These are phyloP conservation scores for Eupeodes latifasciatus DNA, from an alignment of 2,888 invertebrate species.

Conservation along the genomic window DNA sequence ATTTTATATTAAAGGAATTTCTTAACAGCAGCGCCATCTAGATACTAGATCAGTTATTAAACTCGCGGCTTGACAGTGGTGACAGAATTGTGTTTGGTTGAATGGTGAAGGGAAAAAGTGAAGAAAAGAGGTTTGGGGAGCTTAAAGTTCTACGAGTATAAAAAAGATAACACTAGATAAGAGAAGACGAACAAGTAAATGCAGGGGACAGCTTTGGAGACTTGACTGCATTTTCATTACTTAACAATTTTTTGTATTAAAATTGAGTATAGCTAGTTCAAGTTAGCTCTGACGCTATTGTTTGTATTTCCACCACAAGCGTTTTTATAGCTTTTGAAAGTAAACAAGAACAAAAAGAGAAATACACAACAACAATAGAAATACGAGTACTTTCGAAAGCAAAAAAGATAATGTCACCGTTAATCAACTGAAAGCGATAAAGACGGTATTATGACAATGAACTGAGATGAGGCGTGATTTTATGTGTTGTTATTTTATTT, in stretches of 20 bases:
- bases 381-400: background rate
- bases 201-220: background rate
- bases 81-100: conserved; percentile 6
- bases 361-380: background rate
- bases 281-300: conserved; percentile 13
- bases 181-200: background rate
- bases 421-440: conserved; percentile 46
- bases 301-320: conserved; percentile 1
- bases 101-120: too few species aligned
- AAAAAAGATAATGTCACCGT: conserved; percentile 42
- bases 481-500: background rate
- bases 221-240: conserved; percentile 57
- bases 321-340: background rate
- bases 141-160: background rate
- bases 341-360: background rate
- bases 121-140: background rate
- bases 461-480: conserved; percentile 4
- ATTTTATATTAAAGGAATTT: conserved; percentile 62
- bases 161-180: background rate
- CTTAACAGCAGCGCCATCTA: conserved; percentile 21
- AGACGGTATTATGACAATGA: conserved; percentile 31
- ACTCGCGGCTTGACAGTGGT: background rate
- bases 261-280: conserved; percentile 12
- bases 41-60: conserved; percentile 42
- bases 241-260: conserved; percentile 19